Conservation (phyloP, 2,888 invertebrate species). For the Keiferia lycopersicella region DNA sequence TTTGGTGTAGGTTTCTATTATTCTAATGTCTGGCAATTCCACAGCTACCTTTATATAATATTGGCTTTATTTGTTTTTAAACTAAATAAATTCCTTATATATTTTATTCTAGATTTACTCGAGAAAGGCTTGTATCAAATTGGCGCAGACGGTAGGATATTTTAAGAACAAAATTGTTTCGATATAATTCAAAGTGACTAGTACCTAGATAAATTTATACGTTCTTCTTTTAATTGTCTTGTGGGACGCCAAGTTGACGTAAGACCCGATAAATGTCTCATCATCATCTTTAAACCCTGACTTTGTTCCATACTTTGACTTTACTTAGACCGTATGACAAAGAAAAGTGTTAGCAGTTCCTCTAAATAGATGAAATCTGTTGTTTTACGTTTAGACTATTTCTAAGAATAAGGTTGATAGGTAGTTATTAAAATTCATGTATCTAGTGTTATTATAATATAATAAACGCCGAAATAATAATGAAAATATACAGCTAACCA, state of each 20-base stretch:
- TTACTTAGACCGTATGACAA: neutral
- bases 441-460: neutral
- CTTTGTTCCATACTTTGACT: neutral
- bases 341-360: constrained; percentile 1
- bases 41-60: too few species aligned
- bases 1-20: too few species aligned
- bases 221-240: neutral
- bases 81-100: too few species aligned
- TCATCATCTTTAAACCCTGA: neutral
- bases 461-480: constrained; percentile 9
- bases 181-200: neutral
- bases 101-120: too few species aligned
- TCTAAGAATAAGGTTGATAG: constrained; percentile 22
- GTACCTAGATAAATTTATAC: too few species aligned
- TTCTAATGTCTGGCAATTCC: too few species aligned
- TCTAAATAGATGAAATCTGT: neutral
- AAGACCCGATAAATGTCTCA: too few species aligned
- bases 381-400: constrained; percentile 19
- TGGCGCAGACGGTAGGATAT: neutral
- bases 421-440: constrained; percentile 17
- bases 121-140: neutral
- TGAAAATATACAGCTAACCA: neutral
- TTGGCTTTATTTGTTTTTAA: too few species aligned
- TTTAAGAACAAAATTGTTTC: neutral
- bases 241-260: too few species aligned